Conservation (phyloP, 2,797 vertebrate genomes). For the Labroides dimidiatus region DNA sequence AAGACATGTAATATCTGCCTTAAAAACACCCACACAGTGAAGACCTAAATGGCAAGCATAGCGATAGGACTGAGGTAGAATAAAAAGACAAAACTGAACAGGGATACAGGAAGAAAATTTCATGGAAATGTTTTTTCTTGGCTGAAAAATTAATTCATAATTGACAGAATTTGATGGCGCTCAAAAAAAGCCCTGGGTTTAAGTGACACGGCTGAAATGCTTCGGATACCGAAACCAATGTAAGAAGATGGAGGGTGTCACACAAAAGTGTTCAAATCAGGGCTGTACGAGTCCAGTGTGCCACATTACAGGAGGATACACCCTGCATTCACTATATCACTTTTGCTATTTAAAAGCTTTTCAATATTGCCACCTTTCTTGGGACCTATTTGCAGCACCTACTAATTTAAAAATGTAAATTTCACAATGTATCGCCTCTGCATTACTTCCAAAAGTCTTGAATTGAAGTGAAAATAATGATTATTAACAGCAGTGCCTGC, state of each 20-base stretch:
- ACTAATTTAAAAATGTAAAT: constrained; percentile 24
- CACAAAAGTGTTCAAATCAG: constrained; percentile 1
- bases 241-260: too few relatives aligned
- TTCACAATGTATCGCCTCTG: constrained; percentile 33
- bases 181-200: not conserved
- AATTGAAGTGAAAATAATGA: constrained; percentile 43
- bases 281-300: constrained; percentile 12
- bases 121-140: constrained; percentile 5
- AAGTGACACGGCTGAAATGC: too few relatives aligned
- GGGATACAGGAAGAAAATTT: constrained; percentile 21
- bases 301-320: constrained; percentile 11
- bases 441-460: constrained; percentile 46
- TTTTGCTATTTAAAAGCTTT: constrained; percentile 23
- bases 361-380: constrained; percentile 22
- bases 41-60: constrained; percentile 61
- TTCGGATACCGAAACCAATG: too few relatives aligned
- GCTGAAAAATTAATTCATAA: too few relatives aligned
- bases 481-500: constrained; percentile 61
- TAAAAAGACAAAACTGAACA: constrained; percentile 54
- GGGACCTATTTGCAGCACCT: constrained; percentile 30
- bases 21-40: constrained; percentile 46
- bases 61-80: constrained; percentile 85
- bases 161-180: not conserved
- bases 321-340: constrained; percentile 21
- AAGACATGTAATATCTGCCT: constrained; percentile 65